Evolutionary conservation across 1,140 invertebrate genomes (phyloP).

Genomic region (Rhysida immarginata): DNA sequence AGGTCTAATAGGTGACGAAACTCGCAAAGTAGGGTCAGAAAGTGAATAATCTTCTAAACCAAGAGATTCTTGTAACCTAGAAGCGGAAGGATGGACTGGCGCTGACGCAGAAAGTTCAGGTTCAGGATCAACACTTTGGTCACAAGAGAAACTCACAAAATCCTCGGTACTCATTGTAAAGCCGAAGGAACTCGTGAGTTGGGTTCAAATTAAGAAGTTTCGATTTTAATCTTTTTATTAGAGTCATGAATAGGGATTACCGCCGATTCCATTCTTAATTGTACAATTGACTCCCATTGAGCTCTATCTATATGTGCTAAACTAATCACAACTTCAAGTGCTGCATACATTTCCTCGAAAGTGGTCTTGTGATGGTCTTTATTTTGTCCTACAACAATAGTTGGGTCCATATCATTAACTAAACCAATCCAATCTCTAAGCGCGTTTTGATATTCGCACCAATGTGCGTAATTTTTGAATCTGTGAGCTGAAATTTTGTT

Average conservation of each 20-base stretch:
- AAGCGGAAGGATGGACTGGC: too few relatives aligned
- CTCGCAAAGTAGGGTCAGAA: too few relatives aligned
- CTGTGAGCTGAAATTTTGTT: neutral
- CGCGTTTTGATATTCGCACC: neutral
- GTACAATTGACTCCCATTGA: neutral
- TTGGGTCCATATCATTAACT: neutral
- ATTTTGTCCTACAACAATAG: neutral
- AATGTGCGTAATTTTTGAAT: neutral
- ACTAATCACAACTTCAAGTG: neutral
- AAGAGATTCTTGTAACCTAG: too few relatives aligned
- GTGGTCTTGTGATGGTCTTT: neutral
- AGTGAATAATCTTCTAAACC: too few relatives aligned
- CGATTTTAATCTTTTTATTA: neutral
- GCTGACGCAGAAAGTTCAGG: neutral
- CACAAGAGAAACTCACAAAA: too few relatives aligned
- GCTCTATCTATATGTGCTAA: neutral
- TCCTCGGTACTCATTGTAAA: too few relatives aligned
- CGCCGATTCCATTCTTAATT: neutral
- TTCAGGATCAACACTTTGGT: neutral
- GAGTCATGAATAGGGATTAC: neutral
- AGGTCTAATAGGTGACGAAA: too few relatives aligned
- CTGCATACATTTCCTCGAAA: neutral
- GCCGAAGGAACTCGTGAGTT: too few relatives aligned
- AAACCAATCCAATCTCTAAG: neutral
- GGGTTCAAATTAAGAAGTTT: too few relatives aligned